Evolutionary conservation across 2,113 vertebrate species (phyloP).

Genomic region (Ophthalmolycus amberensis): DNA sequence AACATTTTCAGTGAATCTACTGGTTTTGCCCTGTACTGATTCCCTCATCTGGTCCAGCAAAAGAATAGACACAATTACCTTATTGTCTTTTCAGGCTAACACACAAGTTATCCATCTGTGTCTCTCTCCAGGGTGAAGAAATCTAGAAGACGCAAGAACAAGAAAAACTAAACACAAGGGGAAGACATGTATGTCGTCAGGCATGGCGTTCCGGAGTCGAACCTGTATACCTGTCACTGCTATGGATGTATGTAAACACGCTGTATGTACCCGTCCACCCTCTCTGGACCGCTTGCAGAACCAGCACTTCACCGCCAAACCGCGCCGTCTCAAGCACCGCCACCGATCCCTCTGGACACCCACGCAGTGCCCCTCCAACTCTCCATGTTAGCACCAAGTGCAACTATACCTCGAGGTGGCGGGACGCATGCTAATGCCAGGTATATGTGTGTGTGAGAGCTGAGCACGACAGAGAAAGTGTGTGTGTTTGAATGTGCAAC

Average conservation of each 20-base stretch:
- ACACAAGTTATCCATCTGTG: background rate
- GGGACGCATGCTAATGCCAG: slow-evolving; percentile 17
- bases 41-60: background rate
- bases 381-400: slow-evolving; percentile 47
- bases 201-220: slow-evolving; percentile 29
- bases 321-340: slow-evolving; percentile 18
- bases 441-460: slow-evolving; percentile 5
- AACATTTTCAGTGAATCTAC: background rate
- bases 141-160: slow-evolving; percentile 73
- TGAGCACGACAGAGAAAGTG: background rate
- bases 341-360: slow-evolving; percentile 1
- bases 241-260: slow-evolving; percentile 73
- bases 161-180: slow-evolving; percentile 60
- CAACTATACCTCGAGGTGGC: slow-evolving; percentile 37
- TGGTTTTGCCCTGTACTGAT: background rate
- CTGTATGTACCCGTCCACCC: slow-evolving; percentile 60
- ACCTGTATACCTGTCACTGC: slow-evolving; percentile 61
- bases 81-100: background rate
- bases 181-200: background rate
- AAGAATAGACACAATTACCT: background rate
- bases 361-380: slow-evolving; percentile 25
- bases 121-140: slow-evolving; percentile 77
- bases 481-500: slow-evolving; percentile 20
- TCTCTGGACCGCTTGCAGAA: slow-evolving; percentile 79
- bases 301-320: slow-evolving; percentile 79